A percentile compares a stretch with the other conserved stretches of the same genome.
phyloP scores from a whole-genome alignment of 2,888 invertebrate genomes.

The Cremastinae sp. region DNA sequence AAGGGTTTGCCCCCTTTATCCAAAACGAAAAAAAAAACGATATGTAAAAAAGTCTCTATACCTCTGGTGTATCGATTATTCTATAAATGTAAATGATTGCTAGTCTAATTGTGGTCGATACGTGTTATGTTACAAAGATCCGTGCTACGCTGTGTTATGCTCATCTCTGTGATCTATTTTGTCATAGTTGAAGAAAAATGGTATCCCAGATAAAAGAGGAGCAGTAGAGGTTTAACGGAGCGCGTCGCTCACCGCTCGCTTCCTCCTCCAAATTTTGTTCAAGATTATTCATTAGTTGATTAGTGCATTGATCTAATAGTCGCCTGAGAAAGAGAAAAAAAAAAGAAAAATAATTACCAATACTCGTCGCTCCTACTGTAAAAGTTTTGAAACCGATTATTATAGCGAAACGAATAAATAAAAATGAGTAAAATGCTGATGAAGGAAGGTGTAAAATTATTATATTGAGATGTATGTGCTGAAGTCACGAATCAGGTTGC shows the following conservation, averaged over 20 bases:
- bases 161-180: constrained; percentile 64
- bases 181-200: constrained; percentile 53
- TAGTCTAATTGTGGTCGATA: constrained; percentile 60
- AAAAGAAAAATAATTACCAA: constrained; percentile 7
- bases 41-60: constrained; percentile 6
- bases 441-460: background rate
- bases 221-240: background rate
- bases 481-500: no score
- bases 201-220: constrained; percentile 20
- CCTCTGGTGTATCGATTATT: constrained; percentile 55
- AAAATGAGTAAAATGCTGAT: background rate
- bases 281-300: no score
- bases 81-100: constrained; percentile 60
- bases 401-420: constrained; percentile 4
- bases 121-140: constrained; percentile 60
- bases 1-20: constrained; percentile 15
- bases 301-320: constrained; percentile 28
- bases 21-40: background rate
- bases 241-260: background rate
- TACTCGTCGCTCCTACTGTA: constrained; percentile 1
- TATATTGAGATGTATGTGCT: no score
- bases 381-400: background rate
- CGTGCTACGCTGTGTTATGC: constrained; percentile 62
- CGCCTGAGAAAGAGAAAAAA: constrained; percentile 13
- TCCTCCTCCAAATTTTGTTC: no score